These are phyloP conservation scores for Philopotamus ludificatus DNA, from an alignment of 1,140 invertebrate species.

Conservation along the genomic window DNA sequence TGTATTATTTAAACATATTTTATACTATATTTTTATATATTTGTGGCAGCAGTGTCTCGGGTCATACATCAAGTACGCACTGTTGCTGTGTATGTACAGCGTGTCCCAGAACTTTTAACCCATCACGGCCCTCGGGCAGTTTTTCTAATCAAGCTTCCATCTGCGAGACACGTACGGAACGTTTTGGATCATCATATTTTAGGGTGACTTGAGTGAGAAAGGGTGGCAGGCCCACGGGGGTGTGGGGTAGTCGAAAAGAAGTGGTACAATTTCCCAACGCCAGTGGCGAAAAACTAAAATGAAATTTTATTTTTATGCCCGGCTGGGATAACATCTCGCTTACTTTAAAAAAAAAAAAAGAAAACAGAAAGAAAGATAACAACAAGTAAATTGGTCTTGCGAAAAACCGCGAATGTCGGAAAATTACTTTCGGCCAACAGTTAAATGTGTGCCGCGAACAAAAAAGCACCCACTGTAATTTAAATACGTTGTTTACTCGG, in stretches of 20 bases:
- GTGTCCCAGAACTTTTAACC: constrained; percentile 33
- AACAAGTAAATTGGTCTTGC: constrained; percentile 7
- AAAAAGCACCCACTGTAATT: neutral
- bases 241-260: neutral
- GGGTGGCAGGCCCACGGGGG: constrained; percentile 1
- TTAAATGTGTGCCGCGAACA: neutral
- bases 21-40: no score
- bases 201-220: constrained; percentile 13
- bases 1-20: no score
- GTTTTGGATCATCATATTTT: constrained; percentile 38
- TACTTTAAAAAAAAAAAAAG: no score
- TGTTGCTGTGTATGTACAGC: constrained; percentile 5
- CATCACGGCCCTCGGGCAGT: constrained; percentile 30
- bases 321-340: neutral
- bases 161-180: constrained; percentile 35
- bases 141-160: constrained; percentile 39
- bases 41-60: neutral
- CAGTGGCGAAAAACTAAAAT: constrained; percentile 28
- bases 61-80: neutral
- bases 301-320: constrained; percentile 16
- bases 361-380: no score
- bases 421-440: constrained; percentile 5
- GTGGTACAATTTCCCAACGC: constrained; percentile 14
- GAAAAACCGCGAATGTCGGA: neutral
- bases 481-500: no score